These are phyloP conservation scores for Zaprionus lachaisei DNA, from an alignment of 1,140 invertebrate genomes.

Conservation along the genomic window DNA sequence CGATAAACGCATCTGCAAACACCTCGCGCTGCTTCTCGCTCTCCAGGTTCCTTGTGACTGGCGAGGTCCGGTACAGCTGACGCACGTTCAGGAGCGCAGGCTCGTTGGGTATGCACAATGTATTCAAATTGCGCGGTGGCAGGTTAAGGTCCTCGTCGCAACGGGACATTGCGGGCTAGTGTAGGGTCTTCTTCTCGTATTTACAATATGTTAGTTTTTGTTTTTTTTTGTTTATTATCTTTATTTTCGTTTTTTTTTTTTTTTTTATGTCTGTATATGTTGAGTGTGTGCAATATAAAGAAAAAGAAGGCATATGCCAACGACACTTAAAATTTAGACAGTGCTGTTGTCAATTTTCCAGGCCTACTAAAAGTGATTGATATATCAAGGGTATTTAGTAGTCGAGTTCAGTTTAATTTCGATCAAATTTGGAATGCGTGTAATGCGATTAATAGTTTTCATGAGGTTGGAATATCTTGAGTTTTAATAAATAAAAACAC, in stretches of 20 bases:
- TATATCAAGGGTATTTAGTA: too few species aligned
- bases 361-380: too few species aligned
- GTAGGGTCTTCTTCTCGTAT: not conserved
- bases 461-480: too few species aligned
- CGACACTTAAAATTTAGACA: too few species aligned
- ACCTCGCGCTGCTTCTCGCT: conserved; percentile 52
- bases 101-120: conserved; percentile 67
- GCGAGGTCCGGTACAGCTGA: conserved; percentile 55
- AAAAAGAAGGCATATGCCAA: too few species aligned
- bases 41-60: conserved; percentile 17
- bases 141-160: conserved; percentile 32
- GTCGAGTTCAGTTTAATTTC: too few species aligned
- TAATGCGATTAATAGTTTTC: too few species aligned
- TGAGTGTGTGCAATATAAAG: too few species aligned
- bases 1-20: conserved; percentile 66
- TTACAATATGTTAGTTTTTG: not conserved
- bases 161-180: conserved; percentile 29
- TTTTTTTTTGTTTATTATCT: not conserved
- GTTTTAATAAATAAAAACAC: too few species aligned
- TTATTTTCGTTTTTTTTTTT: not conserved
- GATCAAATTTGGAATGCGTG: too few species aligned
- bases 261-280: too few species aligned
- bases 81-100: conserved; percentile 33
- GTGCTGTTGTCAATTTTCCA: too few species aligned
- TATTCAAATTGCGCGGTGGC: conserved; percentile 47